Conservation (phyloP, 1,140 invertebrate species). For the Drosophila bipectinata region DNA sequence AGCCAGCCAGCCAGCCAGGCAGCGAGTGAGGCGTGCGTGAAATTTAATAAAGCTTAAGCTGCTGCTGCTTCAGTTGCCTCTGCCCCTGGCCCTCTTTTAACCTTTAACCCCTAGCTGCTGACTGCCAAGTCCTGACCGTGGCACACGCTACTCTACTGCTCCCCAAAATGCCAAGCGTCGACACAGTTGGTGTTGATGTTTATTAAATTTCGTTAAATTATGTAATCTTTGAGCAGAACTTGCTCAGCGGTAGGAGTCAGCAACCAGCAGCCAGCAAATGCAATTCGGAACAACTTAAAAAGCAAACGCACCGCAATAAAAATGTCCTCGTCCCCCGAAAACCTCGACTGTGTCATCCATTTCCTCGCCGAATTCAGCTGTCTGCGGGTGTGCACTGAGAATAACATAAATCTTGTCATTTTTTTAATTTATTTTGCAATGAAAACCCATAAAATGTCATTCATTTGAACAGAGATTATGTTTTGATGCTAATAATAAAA, state of each 20-base stretch:
- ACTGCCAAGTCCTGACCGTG: conserved; percentile 5
- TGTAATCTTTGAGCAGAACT: conserved; percentile 70
- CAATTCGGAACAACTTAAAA: conserved; percentile 82
- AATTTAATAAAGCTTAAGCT: conserved; percentile 78
- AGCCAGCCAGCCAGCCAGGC: conserved; percentile 1
- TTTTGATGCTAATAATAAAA: no score
- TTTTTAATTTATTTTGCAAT: no score
- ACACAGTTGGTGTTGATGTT: conserved; percentile 75
- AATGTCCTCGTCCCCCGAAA: conserved; percentile 60
- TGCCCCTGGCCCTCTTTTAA: background rate
- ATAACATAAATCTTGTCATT: background rate
- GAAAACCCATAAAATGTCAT: background rate
- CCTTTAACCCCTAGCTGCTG: conserved; percentile 21
- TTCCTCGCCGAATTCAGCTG: conserved; percentile 46
- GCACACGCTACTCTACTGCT: background rate
- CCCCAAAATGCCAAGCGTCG: background rate
- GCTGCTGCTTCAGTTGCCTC: background rate
- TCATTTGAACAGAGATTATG: background rate
- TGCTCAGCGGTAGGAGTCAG: conserved; percentile 12
- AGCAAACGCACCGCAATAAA: conserved; percentile 77
- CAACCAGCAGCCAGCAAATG: conserved; percentile 58
- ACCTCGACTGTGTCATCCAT: conserved; percentile 51
- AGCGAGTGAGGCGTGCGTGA: conserved; percentile 68
- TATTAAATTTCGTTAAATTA: conserved; percentile 81
- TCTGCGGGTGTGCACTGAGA: conserved; percentile 24